phyloP scores from a whole-genome alignment of 2,888 invertebrate species.

The Villa cingulata region DNA sequence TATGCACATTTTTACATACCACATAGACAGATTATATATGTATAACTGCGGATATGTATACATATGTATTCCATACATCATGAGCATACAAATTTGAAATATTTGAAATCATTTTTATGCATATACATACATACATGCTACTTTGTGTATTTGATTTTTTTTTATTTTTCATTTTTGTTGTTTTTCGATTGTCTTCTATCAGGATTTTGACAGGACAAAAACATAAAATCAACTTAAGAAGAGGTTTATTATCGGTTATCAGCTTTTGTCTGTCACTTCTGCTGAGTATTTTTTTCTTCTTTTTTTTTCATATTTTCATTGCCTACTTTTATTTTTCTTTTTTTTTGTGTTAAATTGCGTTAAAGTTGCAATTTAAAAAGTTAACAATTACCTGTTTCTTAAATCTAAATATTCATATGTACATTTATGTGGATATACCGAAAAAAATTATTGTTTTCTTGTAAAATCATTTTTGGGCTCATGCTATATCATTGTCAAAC shows the following conservation, averaged over 20 bases:
- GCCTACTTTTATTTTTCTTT: too few species aligned
- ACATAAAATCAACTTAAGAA: neutral
- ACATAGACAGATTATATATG: too few species aligned
- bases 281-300: neutral
- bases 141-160: too few species aligned
- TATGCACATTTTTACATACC: too few species aligned
- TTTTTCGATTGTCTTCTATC: too few species aligned
- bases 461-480: neutral
- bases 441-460: too few species aligned
- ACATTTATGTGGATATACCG: too few species aligned
- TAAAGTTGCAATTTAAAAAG: conserved; percentile 7
- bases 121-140: too few species aligned
- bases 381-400: conserved; percentile 6
- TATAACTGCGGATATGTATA: too few species aligned
- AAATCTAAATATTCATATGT: too few species aligned
- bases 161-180: too few species aligned
- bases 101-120: neutral
- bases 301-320: neutral
- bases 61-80: too few species aligned
- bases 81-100: neutral
- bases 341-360: conserved; percentile 1
- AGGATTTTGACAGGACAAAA: neutral
- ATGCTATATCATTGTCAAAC: neutral
- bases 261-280: conserved; percentile 2
- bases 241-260: conserved; percentile 4